phyloP scores from a whole-genome alignment of 30 jellyfish, hydroid and myxozoan species.

The Turritopsis rubra region DNA sequence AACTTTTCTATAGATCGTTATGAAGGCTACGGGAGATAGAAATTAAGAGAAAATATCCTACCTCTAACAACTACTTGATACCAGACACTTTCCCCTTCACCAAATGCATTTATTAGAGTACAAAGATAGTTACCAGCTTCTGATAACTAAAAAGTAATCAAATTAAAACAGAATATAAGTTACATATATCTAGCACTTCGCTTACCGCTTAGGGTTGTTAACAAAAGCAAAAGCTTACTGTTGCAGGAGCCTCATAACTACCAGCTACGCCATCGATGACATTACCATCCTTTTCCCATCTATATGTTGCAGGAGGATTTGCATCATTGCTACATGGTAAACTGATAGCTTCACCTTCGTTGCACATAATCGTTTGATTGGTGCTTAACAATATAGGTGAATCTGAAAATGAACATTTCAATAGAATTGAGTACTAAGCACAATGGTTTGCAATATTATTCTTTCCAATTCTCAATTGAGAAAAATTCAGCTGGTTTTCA shows the following conservation, averaged over 20 bases:
- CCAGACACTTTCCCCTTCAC: background rate
- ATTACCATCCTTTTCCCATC: background rate
- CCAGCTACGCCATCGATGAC: background rate
- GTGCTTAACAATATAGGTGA: background rate
- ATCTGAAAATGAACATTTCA: too few relatives aligned
- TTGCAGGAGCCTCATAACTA: background rate
- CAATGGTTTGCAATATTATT: too few relatives aligned
- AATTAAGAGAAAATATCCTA: background rate
- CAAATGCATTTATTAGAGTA: conserved; percentile 6
- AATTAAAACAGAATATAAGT: too few relatives aligned
- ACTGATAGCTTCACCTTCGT: conserved; percentile 7
- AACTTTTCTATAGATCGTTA: too few relatives aligned
- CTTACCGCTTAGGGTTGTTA: too few relatives aligned
- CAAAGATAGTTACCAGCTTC: conserved; percentile 7
- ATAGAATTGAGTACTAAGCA: too few relatives aligned
- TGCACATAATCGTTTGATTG: background rate
- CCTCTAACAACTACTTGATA: background rate
- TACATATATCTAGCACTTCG: too few relatives aligned
- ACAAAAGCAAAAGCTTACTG: conserved; percentile 12
- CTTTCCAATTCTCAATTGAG: too few relatives aligned
- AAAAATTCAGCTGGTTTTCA: too few relatives aligned
- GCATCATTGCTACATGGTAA: conserved; percentile 1
- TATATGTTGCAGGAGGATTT: background rate
- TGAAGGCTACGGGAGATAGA: background rate
- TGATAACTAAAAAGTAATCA: background rate